phyloP scores from a whole-genome alignment of 1,140 invertebrate species.

The Macrobrachium nipponense region DNA sequence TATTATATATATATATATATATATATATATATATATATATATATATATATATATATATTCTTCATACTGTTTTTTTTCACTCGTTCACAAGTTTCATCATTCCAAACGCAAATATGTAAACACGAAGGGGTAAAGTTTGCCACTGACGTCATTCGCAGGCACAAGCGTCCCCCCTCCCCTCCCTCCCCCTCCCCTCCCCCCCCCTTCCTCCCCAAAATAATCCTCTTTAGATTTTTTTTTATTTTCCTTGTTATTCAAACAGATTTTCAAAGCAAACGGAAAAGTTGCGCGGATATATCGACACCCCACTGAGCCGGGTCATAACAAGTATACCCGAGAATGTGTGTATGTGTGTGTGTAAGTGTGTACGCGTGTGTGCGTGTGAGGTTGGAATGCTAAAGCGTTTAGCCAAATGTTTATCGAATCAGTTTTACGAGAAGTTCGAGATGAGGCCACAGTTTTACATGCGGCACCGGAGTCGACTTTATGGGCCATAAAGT shows the following conservation, averaged over 20 bases:
- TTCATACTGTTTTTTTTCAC: background rate
- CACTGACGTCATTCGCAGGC: too few relatives aligned
- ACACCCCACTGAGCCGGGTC: too few relatives aligned
- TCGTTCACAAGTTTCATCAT: background rate
- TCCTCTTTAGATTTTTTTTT: background rate
- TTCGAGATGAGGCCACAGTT: slow-evolving; percentile 31
- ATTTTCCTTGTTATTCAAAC: too few relatives aligned
- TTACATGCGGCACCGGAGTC: slow-evolving; percentile 30
- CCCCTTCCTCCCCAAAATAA: background rate
- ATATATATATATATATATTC: slow-evolving; percentile 10
- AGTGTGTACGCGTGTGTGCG: background rate
- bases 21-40: too few relatives aligned
- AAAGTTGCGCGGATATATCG: too few relatives aligned
- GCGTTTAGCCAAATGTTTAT: too few relatives aligned
- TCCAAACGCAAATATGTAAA: background rate
- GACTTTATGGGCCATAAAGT: slow-evolving; percentile 32
- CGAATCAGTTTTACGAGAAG: slow-evolving; percentile 12
- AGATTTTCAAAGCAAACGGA: too few relatives aligned
- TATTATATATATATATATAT: too few relatives aligned
- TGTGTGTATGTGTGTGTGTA: background rate
- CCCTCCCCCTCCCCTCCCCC: background rate
- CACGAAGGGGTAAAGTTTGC: too few relatives aligned
- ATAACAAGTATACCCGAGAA: background rate
- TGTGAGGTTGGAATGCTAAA: background rate
- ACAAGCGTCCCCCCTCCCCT: background rate